phyloP scores from a whole-genome alignment of 2,797 vertebrate genomes.

The Coregonus suidteri region DNA sequence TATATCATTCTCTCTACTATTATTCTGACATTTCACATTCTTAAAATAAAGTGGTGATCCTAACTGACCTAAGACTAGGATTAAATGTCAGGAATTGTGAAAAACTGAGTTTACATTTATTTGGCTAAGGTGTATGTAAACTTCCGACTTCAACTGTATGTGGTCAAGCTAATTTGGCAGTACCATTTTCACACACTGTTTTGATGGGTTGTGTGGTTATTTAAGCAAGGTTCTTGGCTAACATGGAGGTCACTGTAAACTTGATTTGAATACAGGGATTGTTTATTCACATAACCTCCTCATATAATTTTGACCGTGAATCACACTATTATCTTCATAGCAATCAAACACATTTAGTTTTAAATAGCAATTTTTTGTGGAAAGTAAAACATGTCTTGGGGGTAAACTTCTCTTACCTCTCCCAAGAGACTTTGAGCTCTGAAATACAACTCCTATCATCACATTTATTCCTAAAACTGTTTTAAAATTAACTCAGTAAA shows the following conservation, averaged over 20 bases:
- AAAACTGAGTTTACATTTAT: too few relatives aligned
- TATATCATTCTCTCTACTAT: too few relatives aligned
- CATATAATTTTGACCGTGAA: neutral
- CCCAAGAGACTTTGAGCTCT: neutral
- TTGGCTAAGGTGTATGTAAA: too few relatives aligned
- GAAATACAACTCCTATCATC: constrained; percentile 24
- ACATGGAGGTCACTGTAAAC: constrained; percentile 20
- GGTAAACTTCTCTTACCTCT: neutral
- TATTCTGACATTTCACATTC: too few relatives aligned
- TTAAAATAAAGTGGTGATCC: too few relatives aligned
- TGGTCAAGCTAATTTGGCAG: neutral
- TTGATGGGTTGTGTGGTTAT: neutral
- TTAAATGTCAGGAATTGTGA: too few relatives aligned
- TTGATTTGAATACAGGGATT: constrained; percentile 33
- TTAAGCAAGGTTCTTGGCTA: neutral
- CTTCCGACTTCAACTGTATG: too few relatives aligned
- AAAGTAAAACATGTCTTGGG: neutral
- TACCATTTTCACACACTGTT: neutral
- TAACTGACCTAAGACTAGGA: too few relatives aligned
- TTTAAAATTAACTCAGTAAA: neutral
- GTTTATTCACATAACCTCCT: constrained; percentile 18
- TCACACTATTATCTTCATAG: neutral
- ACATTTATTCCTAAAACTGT: neutral
- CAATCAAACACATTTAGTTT: constrained; percentile 7
- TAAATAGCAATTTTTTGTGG: neutral